These are phyloP conservation scores for Tupiocoris notatus DNA, from an alignment of 2,888 invertebrate genomes.

Conservation along the genomic window DNA sequence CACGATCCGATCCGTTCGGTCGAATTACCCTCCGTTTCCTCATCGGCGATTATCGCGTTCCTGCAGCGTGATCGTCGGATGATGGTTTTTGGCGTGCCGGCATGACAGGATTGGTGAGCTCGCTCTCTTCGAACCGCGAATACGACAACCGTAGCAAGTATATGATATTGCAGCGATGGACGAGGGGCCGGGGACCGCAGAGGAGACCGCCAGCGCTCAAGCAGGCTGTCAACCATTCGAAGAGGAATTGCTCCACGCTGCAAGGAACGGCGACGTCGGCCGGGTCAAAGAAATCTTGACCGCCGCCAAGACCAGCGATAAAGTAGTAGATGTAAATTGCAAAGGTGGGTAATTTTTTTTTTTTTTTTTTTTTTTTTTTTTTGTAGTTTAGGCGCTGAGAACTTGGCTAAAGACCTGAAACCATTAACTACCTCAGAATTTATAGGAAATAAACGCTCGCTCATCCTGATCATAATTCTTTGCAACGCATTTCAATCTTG, in stretches of 20 bases:
- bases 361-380: no score
- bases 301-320: constrained; percentile 57
- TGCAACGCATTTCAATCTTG: no score
- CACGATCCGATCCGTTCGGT: no score
- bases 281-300: constrained; percentile 60
- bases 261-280: constrained; percentile 63
- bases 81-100: background rate
- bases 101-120: constrained; percentile 40
- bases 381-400: no score
- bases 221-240: constrained; percentile 13
- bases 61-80: background rate
- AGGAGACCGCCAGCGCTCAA: constrained; percentile 31
- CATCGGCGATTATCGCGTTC: background rate
- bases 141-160: constrained; percentile 38
- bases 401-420: no score
- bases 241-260: constrained; percentile 62
- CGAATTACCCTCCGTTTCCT: no score
- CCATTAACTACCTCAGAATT: no score
- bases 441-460: no score
- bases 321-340: constrained; percentile 63
- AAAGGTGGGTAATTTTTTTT: constrained; percentile 61
- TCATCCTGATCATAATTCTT: no score
- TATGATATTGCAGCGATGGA: constrained; percentile 40
- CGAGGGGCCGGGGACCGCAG: constrained; percentile 36
- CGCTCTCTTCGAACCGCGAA: constrained; percentile 27